Percentiles rank a stretch among this genome's conserved stretches.
Conservation (phyloP, 2,113 vertebrate species). For the Hymenochirus boettgeri region DNA sequence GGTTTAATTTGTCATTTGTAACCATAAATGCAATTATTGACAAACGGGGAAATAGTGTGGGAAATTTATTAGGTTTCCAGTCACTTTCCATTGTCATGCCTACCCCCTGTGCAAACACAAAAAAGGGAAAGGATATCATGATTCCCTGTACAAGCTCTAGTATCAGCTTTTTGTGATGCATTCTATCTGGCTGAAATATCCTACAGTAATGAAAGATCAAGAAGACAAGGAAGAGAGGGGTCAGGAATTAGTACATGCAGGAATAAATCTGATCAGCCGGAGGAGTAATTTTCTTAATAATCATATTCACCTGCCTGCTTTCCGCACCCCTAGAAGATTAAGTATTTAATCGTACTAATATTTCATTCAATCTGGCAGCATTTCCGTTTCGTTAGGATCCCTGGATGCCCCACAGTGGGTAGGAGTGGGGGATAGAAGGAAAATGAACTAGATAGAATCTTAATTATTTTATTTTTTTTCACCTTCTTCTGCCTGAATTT, state of each 20-base stretch:
- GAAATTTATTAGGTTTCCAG: constrained; percentile 18
- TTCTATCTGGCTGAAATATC: constrained; percentile 80
- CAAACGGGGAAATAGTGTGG: constrained; percentile 17
- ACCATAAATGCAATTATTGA: too few species aligned
- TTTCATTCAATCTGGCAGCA: constrained; percentile 80
- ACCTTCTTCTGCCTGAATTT: constrained; percentile 27
- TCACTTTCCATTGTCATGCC: constrained; percentile 43
- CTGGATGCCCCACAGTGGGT: constrained; percentile 59
- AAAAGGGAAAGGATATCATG: constrained; percentile 59
- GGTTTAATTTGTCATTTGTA: too few species aligned
- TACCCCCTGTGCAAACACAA: constrained; percentile 67
- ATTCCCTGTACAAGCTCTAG: constrained; percentile 70
- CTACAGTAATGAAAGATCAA: constrained; percentile 71
- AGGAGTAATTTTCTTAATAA: constrained; percentile 88
- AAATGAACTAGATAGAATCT: constrained; percentile 37
- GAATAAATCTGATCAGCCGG: constrained; percentile 91
- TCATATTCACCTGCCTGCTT: constrained; percentile 85
- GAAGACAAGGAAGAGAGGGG: constrained; percentile 71
- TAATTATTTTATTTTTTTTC: constrained; percentile 42
- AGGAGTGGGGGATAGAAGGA: constrained; percentile 51
- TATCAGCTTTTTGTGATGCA: constrained; percentile 85
- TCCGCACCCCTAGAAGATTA: constrained; percentile 82
- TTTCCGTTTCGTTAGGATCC: constrained; percentile 77
- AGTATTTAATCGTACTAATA: constrained; percentile 86
- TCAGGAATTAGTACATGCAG: constrained; percentile 88